phyloP scores from a whole-genome alignment of 2,888 invertebrate species.

The Amblyjoppa proteus region DNA sequence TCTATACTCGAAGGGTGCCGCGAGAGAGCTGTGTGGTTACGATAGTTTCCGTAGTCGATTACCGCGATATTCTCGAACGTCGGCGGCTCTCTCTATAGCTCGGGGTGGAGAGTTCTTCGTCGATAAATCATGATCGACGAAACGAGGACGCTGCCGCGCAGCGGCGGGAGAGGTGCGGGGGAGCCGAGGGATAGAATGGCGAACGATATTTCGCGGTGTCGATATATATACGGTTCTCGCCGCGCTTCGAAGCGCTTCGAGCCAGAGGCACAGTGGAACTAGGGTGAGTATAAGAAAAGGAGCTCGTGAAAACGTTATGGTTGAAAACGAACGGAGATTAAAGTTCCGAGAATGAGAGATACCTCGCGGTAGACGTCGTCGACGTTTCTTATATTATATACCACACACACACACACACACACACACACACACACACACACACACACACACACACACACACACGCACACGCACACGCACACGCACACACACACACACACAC shows the following conservation, averaged over 20 bases:
- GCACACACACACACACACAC: no score
- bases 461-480: not conserved
- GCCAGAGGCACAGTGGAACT: conserved; percentile 33
- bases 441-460: not conserved
- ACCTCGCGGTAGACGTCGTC: conserved; percentile 48
- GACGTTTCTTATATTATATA: conserved; percentile 30
- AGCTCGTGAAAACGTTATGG: conserved; percentile 52
- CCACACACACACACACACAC: not conserved
- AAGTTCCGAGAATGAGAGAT: conserved; percentile 64
- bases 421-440: not conserved
- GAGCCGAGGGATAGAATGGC: conserved; percentile 51
- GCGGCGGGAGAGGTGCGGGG: conserved; percentile 13
- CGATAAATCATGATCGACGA: conserved; percentile 69
- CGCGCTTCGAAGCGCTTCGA: conserved; percentile 41
- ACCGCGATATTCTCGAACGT: conserved; percentile 64
- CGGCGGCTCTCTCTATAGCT: conserved; percentile 24
- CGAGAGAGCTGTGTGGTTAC: conserved; percentile 50
- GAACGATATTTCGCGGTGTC: conserved; percentile 60
- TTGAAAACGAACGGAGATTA: conserved; percentile 65
- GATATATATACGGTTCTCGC: conserved; percentile 8
- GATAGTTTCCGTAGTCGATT: conserved; percentile 67
- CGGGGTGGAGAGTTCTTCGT: conserved; percentile 54
- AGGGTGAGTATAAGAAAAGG: conserved; percentile 49
- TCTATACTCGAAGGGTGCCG: conserved; percentile 32
- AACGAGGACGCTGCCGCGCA: conserved; percentile 55